Evolutionary conservation across 2,113 vertebrate species (phyloP), one percentile per base, ranked within the genome.

Genomic region (Circaetus cinerascens): DNA sequence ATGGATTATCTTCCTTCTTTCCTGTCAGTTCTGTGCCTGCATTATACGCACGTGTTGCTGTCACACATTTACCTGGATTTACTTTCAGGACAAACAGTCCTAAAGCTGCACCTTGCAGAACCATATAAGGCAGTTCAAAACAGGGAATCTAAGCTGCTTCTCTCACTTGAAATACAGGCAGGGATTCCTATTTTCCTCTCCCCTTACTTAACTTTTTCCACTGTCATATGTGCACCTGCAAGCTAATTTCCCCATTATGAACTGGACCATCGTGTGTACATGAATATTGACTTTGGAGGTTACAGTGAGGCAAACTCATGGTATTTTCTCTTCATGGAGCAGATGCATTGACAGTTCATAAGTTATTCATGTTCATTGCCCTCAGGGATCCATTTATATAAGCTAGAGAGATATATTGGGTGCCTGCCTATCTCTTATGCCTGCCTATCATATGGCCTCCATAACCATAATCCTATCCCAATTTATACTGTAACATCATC

Each of bases 321-420:
- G 30, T 63, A 73, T 92, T 94, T 92, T 83, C 64, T 95, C 77
- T 92, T 95, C 34, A 38, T 80, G 56, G 80, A 90, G 34, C 68
- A 78, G 57, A 78, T 83, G 26, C 51, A 91, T 90, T 87, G 86
- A 62, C 59, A 74, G 68, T 91, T 93, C 63, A 72, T 88, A 87
- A 91, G 76, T 96, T 95, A 92, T 96, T 96, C 66, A 95, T 96
- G 88, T 25, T 95, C 55, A 41, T 25, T 89, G 86, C 78, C 92
- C 68, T 81, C 59, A 72, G 90, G 86, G 84, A 96, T 94, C 86
- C 79, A 91, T 91, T 90, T 87, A 63, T 88, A 82, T 76, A 93
- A 94, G 67, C 69, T 77, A 79, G 63, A 95, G 73, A 91, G 73
- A 85, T 81, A n/a, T 72, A 89, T 27, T 91, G 64, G 73, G 83